Evolutionary conservation across 2,113 vertebrate genomes (phyloP).

Genomic region (Mirza zaza): DNA sequence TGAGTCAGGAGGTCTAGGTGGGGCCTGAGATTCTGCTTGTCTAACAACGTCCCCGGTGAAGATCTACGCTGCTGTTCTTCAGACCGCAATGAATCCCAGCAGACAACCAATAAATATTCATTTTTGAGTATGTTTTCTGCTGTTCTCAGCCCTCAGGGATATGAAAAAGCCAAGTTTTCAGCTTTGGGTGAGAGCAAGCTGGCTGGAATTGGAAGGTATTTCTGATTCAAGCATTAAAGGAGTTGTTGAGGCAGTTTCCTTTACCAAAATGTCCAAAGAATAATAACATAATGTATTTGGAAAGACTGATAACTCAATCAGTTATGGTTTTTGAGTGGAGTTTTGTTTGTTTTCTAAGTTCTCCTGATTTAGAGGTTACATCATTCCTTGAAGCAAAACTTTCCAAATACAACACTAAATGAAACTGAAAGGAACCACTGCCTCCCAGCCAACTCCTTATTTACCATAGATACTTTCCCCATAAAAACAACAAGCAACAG

Average conservation of each 20-base stretch:
- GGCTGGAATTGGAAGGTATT: background rate
- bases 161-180: background rate
- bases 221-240: background rate
- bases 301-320: slow-evolving; percentile 28
- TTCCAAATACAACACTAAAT: slow-evolving; percentile 7
- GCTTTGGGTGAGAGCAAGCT: background rate
- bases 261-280: background rate
- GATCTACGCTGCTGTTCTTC: background rate
- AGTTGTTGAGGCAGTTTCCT: background rate
- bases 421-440: background rate
- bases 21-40: background rate
- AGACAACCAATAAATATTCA: background rate
- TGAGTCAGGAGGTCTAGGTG: background rate
- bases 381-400: slow-evolving; percentile 39
- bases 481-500: background rate
- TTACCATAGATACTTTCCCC: background rate
- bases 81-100: background rate
- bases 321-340: background rate
- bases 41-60: background rate
- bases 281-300: background rate
- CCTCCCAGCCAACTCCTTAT: background rate
- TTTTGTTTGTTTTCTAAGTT: slow-evolving; percentile 37
- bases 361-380: slow-evolving; percentile 15
- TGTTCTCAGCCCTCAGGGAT: background rate
- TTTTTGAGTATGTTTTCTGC: background rate